Evolutionary conservation across 2,797 vertebrate species (phyloP).

Genomic region (Crypturellus tataupa): DNA sequence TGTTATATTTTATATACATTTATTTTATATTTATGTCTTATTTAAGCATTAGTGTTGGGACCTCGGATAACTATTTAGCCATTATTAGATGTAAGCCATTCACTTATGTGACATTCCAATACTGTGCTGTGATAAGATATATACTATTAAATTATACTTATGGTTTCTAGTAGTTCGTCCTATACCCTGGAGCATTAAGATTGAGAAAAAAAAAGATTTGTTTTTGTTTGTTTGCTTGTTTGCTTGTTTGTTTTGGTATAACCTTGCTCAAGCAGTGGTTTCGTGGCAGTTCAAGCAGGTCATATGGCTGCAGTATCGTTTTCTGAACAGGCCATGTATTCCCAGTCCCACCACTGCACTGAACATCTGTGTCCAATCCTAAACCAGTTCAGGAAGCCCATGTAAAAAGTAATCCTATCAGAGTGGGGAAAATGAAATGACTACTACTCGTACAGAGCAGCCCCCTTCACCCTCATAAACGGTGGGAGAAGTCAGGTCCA

Average conservation of each 20-base stretch:
- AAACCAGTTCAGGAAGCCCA: not conserved
- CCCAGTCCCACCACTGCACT: too few relatives aligned
- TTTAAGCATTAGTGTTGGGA: not conserved
- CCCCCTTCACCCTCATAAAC: not conserved
- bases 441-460: not conserved
- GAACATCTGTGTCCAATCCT: rapidly evolving
- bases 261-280: not conserved
- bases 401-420: not conserved
- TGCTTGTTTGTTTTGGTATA: not conserved
- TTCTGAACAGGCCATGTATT: rapidly evolving
- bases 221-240: too few relatives aligned
- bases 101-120: not conserved
- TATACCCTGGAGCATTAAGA: not conserved
- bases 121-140: not conserved
- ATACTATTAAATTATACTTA: not conserved
- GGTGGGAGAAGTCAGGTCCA: not conserved
- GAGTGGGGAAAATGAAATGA: rapidly evolving
- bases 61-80: not conserved
- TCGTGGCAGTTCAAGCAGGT: not conserved
- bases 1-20: not conserved
- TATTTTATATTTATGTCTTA: not conserved
- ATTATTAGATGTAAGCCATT: not conserved
- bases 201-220: not conserved
- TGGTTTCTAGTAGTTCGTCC: not conserved
- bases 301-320: too few relatives aligned